Base-by-base conservation (phyloP, 2,797 vertebrate genomes). In the Acipenser ruthenus region DNA sequence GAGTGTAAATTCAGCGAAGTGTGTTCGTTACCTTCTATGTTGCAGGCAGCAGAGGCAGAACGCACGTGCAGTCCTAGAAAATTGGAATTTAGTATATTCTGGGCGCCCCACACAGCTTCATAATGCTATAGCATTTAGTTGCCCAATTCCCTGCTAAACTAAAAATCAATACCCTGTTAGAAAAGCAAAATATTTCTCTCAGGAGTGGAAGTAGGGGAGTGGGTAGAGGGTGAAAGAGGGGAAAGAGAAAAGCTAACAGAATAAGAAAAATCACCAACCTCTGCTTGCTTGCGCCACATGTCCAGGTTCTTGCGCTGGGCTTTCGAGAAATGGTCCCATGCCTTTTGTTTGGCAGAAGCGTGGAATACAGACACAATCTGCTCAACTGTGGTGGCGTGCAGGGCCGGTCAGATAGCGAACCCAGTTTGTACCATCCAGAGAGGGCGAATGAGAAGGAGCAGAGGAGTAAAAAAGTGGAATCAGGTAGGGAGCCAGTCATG, bases 301-400 rank as follows among this genome's bases (percentile, higher is more conserved):
- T 94, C 95, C 93, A 98, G 93, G 90, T 97, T 98, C 93, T 97
- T 97, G 88, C 95, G 95, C 83, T 98, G 96, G 81, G 94, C 94
- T 95, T 98, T 98, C 89, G 95, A 96, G 93, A 98, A 98, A 95
- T 98, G 96, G 94, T 98, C 96, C 95, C 96, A 97, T 86, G 95
- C 95, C 90, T 95, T 97, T 93, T 98, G 96, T 93, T 98, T 98
- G 93, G 94, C 95, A 85, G 96, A 90, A 71, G 95, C 95, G 93
- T 93, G 93, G 93, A 97, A 98, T 89, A 98, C 94, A 87, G 94
- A 95, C 88, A 98, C 93, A 93, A 98, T 98, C 92, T 98, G 95
- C 86, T 98, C 94, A 93, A 98, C 95, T 98, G 92, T 82, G 89
- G 90, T 83, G 62, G 78, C 79, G 83, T 83, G 81, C 75, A 76